phyloP scores from a whole-genome alignment of 2,888 invertebrate genomes.

The Chaitophorus viminalis region DNA sequence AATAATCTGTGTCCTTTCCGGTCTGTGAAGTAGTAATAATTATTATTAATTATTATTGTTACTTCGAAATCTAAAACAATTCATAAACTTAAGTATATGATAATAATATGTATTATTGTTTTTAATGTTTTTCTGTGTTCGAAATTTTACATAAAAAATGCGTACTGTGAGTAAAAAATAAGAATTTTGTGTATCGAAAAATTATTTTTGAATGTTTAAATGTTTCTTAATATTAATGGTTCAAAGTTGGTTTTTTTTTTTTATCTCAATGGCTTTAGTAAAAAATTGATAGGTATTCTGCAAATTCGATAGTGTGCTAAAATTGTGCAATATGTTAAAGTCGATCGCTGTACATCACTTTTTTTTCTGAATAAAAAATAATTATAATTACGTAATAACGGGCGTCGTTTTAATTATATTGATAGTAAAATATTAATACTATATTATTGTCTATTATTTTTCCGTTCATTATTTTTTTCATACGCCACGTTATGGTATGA shows the following conservation, averaged over 20 bases:
- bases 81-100: not conserved
- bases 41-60: not conserved
- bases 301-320: not conserved
- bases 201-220: too few relatives aligned
- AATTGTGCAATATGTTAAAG: not conserved
- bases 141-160: not conserved
- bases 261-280: not conserved
- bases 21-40: not conserved
- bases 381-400: too few relatives aligned
- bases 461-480: too few relatives aligned
- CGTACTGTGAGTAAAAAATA: not conserved
- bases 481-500: too few relatives aligned
- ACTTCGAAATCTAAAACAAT: not conserved
- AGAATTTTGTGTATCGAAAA: not conserved
- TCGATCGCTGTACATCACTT: not conserved
- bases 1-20: not conserved
- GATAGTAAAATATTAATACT: too few relatives aligned
- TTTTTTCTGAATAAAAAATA: not conserved
- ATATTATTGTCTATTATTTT: too few relatives aligned
- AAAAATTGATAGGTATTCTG: not conserved
- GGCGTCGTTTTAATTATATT: too few relatives aligned
- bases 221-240: too few relatives aligned
- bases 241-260: not conserved
- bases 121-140: not conserved
- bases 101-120: not conserved